Conservation (phyloP, 2,888 invertebrate species). For the Lasiommata megera region DNA sequence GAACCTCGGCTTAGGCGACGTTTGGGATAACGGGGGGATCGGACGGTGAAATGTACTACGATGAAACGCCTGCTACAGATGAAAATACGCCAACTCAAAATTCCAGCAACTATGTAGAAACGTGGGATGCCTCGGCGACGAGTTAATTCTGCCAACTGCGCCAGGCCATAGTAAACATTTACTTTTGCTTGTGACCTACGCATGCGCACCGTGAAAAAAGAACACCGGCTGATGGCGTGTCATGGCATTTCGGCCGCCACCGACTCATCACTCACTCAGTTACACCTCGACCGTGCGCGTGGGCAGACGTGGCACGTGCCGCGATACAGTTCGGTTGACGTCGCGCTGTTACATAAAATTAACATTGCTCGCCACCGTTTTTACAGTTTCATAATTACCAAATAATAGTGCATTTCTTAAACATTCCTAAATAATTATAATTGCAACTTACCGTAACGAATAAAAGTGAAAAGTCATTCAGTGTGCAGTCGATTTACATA, state of each 20-base stretch:
- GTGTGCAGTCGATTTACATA: conserved; percentile 29
- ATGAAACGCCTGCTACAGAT: too few relatives aligned
- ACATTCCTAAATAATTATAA: conserved; percentile 25
- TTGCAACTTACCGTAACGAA: background rate
- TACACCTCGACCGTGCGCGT: conserved; percentile 49
- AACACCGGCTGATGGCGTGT: conserved; percentile 22
- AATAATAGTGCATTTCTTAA: conserved; percentile 34
- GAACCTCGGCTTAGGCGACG: too few relatives aligned
- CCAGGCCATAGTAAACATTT: conserved; percentile 22
- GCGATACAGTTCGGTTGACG: conserved; percentile 18
- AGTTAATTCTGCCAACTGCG: conserved; percentile 27
- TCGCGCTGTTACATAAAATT: conserved; percentile 42
- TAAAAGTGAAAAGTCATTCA: conserved; percentile 18
- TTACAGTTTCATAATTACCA: conserved; percentile 5
- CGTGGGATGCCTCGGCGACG: conserved; percentile 38
- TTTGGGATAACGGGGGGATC: too few relatives aligned
- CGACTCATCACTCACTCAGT: conserved; percentile 51
- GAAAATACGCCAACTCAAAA: too few relatives aligned
- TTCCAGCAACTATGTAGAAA: conserved; percentile 1
- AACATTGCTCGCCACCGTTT: conserved; percentile 33
- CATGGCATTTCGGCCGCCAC: background rate
- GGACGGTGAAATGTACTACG: too few relatives aligned
- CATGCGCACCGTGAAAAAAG: conserved; percentile 21
- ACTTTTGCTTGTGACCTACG: conserved; percentile 21
- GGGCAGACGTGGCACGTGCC: conserved; percentile 42